Evolutionary conservation across 2,888 invertebrate genomes (phyloP).

Genomic region (Melanotus villosus): DNA sequence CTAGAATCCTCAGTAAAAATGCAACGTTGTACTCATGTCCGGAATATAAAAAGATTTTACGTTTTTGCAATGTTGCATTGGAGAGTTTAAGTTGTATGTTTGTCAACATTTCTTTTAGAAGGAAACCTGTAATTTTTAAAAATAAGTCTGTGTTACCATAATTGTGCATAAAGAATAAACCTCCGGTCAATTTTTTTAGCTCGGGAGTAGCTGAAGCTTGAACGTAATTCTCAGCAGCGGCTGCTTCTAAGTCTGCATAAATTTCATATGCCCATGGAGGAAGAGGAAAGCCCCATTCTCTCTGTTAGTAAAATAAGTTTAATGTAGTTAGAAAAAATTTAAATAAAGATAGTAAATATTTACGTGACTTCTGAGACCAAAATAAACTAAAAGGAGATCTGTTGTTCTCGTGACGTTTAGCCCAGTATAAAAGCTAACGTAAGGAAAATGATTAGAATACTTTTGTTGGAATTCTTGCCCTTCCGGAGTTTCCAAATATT

Average conservation of each 20-base stretch:
- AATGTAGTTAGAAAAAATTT: no score
- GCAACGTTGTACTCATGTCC: slow-evolving; percentile 79
- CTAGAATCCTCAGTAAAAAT: slow-evolving; percentile 72
- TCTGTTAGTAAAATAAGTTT: slow-evolving; percentile 52
- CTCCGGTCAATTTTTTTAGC: slow-evolving; percentile 59
- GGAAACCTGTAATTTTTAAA: slow-evolving; percentile 44
- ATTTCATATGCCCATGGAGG: slow-evolving; percentile 66
- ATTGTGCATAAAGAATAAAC: no score
- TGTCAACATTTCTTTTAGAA: slow-evolving; percentile 71
- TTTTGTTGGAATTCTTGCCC: no score
- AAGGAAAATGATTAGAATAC: no score
- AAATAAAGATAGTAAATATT: no score
- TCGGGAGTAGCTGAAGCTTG: slow-evolving; percentile 59
- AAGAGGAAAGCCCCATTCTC: slow-evolving; percentile 61
- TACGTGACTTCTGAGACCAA: neutral
- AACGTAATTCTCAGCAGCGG: slow-evolving; percentile 63
- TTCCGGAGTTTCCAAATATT: no score
- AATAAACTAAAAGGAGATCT: slow-evolving; percentile 2
- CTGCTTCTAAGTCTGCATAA: slow-evolving; percentile 60
- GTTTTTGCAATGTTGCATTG: slow-evolving; percentile 60
- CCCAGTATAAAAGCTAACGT: no score
- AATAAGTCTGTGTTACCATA: neutral
- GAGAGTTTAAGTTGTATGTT: slow-evolving; percentile 70
- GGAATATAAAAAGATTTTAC: slow-evolving; percentile 74
- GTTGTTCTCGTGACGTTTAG: neutral